These are phyloP conservation scores for Haliaeetus leucogaster DNA, from an alignment of 2,113 vertebrate genomes.

Conservation along the genomic window DNA sequence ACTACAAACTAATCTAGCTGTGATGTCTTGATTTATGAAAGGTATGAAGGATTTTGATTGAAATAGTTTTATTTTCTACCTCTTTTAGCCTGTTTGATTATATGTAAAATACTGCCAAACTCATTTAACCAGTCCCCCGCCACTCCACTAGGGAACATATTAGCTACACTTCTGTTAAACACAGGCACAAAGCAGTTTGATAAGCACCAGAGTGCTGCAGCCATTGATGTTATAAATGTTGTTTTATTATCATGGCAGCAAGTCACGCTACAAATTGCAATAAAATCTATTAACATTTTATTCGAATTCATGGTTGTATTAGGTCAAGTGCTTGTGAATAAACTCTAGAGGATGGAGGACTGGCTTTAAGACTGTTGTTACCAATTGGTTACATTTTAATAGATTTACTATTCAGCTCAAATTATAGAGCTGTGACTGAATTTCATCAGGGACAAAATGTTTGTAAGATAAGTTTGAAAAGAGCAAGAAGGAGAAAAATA, in stretches of 20 bases:
- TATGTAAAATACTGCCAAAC: neutral
- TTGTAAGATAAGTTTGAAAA: neutral
- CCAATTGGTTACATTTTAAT: neutral
- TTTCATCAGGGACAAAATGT: neutral
- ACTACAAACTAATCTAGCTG: neutral
- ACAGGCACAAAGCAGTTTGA: neutral
- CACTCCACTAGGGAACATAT: neutral
- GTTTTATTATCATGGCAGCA: neutral
- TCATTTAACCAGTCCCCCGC: neutral
- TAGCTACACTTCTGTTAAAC: neutral
- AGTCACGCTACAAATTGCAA: neutral
- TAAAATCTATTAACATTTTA: slow-evolving; percentile 31
- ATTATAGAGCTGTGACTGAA: neutral
- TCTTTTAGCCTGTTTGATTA: neutral
- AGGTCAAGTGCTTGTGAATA: slow-evolving; percentile 10
- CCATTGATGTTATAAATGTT: neutral
- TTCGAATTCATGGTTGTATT: neutral
- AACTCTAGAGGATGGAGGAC: neutral
- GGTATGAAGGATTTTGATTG: neutral
- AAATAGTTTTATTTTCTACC: neutral
- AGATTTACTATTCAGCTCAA: neutral
- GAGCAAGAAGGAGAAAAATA: neutral
- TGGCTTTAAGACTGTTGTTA: neutral
- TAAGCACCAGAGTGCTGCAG: neutral
- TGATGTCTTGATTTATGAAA: neutral